Evolutionary conservation across 2,888 invertebrate species (phyloP).

Genomic region (Magallana nippona): DNA sequence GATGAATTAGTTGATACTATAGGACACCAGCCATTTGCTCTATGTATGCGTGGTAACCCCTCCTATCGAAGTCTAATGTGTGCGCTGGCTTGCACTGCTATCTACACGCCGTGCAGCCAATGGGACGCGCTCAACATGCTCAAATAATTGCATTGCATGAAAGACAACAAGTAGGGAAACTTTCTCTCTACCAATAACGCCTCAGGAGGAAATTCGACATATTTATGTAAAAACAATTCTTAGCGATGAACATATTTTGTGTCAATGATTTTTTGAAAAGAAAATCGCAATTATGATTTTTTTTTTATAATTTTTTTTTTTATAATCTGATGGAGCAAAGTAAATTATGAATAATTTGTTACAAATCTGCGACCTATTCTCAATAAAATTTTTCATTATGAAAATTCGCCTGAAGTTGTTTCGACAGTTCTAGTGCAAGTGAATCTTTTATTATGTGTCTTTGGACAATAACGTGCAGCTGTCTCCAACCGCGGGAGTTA

Average conservation of each 20-base stretch:
- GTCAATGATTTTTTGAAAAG: background rate
- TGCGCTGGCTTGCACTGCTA: slow-evolving; percentile 27
- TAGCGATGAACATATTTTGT: background rate
- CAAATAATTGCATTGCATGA: slow-evolving; percentile 24
- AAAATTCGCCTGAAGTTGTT: background rate
- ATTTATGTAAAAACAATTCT: no score
- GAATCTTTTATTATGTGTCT: background rate
- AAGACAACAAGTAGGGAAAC: slow-evolving; percentile 20
- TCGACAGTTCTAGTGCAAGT: background rate
- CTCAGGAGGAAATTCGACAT: background rate
- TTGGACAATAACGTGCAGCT: background rate
- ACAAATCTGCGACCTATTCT: background rate
- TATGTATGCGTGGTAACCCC: background rate
- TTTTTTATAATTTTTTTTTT: no score
- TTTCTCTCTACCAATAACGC: background rate
- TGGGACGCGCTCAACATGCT: slow-evolving; percentile 10
- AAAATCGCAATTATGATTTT: no score
- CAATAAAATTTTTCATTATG: background rate
- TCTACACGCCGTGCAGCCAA: slow-evolving; percentile 10
- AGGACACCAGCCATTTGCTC: slow-evolving; percentile 17
- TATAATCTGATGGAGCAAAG: no score
- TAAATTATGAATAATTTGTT: no score
- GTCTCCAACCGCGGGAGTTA: background rate
- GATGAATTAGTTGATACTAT: slow-evolving; percentile 5
- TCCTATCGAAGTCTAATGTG: background rate